A percentile compares a stretch with the other conserved stretches of the same genome.
Evolutionary conservation across 2,888 invertebrate genomes (phyloP).

Genomic region (Drosophila sordidula): DNA sequence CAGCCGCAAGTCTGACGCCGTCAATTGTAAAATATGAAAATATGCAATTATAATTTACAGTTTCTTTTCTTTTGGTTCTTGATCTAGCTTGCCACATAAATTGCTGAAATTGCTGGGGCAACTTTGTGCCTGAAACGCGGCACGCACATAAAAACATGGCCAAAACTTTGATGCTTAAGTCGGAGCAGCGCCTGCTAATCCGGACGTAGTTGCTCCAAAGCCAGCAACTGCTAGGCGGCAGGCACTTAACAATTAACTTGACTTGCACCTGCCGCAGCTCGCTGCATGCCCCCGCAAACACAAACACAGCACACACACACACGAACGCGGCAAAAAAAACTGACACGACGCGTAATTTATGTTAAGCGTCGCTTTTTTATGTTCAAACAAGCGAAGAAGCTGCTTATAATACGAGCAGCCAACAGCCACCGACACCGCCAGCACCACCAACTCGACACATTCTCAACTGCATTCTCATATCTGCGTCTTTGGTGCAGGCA

Average conservation of each 20-base stretch:
- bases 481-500: slow-evolving; percentile 66
- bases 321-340: slow-evolving; percentile 31
- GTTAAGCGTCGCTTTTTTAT: slow-evolving; percentile 79
- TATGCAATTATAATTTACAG: slow-evolving; percentile 84
- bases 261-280: slow-evolving; percentile 61
- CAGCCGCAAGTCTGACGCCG: slow-evolving; percentile 53
- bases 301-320: slow-evolving; percentile 26
- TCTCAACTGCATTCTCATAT: slow-evolving; percentile 53
- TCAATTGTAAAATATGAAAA: slow-evolving; percentile 84
- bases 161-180: slow-evolving; percentile 64
- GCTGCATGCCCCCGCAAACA: slow-evolving; percentile 17
- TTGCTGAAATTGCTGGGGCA: slow-evolving; percentile 64
- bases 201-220: slow-evolving; percentile 40
- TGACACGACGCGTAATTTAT: slow-evolving; percentile 76
- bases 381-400: slow-evolving; percentile 79
- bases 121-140: slow-evolving; percentile 58
- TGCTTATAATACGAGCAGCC: slow-evolving; percentile 69
- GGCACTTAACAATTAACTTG: slow-evolving; percentile 79
- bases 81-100: slow-evolving; percentile 63
- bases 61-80: slow-evolving; percentile 39
- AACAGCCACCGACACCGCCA: slow-evolving; percentile 6
- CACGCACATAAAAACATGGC: slow-evolving; percentile 52
- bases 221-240: slow-evolving; percentile 51
- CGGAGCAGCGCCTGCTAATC: slow-evolving; percentile 65
- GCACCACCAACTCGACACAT: slow-evolving; percentile 32